Percentiles rank a stretch among this genome's conserved stretches.
Conservation (phyloP, 2,888 invertebrate genomes). For the Melanotus villosus region DNA sequence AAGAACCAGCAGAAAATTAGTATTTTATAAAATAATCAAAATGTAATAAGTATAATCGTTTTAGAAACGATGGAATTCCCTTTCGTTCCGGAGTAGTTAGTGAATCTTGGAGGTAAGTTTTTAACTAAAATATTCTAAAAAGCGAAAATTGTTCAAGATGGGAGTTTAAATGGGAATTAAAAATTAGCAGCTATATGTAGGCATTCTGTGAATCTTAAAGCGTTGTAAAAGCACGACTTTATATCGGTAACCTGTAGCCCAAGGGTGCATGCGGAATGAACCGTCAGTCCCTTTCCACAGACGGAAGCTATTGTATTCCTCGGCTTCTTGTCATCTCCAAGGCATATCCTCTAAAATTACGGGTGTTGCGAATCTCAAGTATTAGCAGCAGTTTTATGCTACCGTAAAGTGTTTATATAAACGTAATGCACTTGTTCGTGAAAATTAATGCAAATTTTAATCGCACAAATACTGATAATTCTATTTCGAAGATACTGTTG, state of each 20-base stretch:
- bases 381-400: conserved; percentile 39
- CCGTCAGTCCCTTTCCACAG: conserved; percentile 47
- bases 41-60: too few species aligned
- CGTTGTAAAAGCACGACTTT: conserved; percentile 38
- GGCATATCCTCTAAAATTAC: conserved; percentile 48
- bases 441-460: too few species aligned
- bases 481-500: too few species aligned
- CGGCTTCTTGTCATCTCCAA: conserved; percentile 47
- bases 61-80: too few species aligned
- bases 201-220: conserved; percentile 26
- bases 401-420: conserved; percentile 34
- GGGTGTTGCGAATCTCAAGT: conserved; percentile 39
- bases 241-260: conserved; percentile 52
- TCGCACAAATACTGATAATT: too few species aligned
- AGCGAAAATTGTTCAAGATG: background rate
- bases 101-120: too few species aligned
- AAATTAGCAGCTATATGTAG: conserved; percentile 21
- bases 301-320: conserved; percentile 47
- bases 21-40: too few species aligned
- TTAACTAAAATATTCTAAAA: background rate
- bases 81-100: too few species aligned
- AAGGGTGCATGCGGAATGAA: conserved; percentile 52
- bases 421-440: conserved; percentile 19
- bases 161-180: background rate
- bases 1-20: too few species aligned